Base-by-base conservation (phyloP, 2,113 vertebrate genomes). In the Nerophis ophidion region DNA sequence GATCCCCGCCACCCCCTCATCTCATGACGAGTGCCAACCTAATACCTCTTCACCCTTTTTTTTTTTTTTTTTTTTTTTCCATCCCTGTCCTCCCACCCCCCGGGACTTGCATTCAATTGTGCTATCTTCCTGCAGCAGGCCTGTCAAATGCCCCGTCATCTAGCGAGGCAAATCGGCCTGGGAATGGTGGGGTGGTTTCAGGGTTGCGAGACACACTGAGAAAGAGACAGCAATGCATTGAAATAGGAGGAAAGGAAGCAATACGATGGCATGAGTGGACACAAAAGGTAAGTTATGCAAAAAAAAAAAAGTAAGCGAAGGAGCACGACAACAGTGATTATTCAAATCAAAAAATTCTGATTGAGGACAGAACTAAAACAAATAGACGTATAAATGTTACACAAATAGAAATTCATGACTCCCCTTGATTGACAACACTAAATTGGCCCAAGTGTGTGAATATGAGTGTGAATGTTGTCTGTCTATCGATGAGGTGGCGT, bases 81-180 rank as follows among this genome's bases (percentile, higher is more conserved):
- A 60, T 59, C 67, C 65, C 60, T 48, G 36, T 51, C 19, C 13
- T 50, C 38, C 63, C 58, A 26, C 70, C 71, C 26, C 48, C 26
- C 16, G 71, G 70, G 75, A 72, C 76, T 85, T 47, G 57, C 68
- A 89, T 89, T 89, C 81, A 89, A 81, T 87, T 61, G 71, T 55
- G 61, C 82, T 90, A 90, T 90, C 88, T 90, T 74, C 76, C 81
- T 35, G n/a, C 77, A 72, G 79, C 88, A 90, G 88, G 76, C 86
- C 79, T 85, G 81, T 85, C 76, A 82, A 86, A 87, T 76, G 81
- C 80, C 79, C 76, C 58, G 61, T 75, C 81, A 65, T 68, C 59
- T 70, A 77, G 77, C 79, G 44, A 81, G 70, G 79, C 80, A 80
- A 84, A 88, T 89, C 75, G 69, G 74, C 68, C 78, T 70, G 65